These are phyloP conservation scores for Siniperca knerii DNA, from an alignment of 2,113 vertebrate genomes.

Conservation along the genomic window DNA sequence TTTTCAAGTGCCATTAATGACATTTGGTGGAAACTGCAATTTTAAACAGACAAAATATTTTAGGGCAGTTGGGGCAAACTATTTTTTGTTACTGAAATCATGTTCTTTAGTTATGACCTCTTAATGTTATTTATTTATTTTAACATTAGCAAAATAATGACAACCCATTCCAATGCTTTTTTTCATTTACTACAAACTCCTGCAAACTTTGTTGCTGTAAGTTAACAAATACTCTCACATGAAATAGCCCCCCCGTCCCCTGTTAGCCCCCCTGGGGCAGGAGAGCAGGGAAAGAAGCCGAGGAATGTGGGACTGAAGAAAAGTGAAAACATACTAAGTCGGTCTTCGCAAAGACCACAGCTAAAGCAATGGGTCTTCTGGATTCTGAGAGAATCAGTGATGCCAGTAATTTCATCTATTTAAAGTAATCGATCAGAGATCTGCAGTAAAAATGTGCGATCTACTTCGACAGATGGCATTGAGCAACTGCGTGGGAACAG, in stretches of 20 bases:
- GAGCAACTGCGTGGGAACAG: conserved; percentile 33
- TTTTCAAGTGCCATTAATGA: too few relatives aligned
- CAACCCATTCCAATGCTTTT: background rate
- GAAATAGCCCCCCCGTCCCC: background rate
- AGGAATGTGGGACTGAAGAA: conserved; percentile 41
- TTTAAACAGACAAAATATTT: background rate
- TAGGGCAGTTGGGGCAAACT: too few relatives aligned
- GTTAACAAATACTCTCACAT: background rate
- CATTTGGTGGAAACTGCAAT: too few relatives aligned
- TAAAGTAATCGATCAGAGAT: background rate
- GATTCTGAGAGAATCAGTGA: background rate
- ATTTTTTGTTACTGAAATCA: too few relatives aligned
- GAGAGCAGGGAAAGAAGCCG: conserved; percentile 4
- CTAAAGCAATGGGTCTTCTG: background rate
- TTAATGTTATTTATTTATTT: too few relatives aligned
- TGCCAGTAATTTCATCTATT: background rate
- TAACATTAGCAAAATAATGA: background rate
- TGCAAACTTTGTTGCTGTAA: background rate
- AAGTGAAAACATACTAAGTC: background rate
- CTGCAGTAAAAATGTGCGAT: background rate
- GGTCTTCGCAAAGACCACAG: background rate
- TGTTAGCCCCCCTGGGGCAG: background rate
- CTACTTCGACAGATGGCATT: background rate
- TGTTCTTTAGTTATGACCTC: too few relatives aligned
- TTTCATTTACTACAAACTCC: too few relatives aligned